phyloP scores from a whole-genome alignment of 2,888 invertebrate species.

The Vesta saturnalis region DNA sequence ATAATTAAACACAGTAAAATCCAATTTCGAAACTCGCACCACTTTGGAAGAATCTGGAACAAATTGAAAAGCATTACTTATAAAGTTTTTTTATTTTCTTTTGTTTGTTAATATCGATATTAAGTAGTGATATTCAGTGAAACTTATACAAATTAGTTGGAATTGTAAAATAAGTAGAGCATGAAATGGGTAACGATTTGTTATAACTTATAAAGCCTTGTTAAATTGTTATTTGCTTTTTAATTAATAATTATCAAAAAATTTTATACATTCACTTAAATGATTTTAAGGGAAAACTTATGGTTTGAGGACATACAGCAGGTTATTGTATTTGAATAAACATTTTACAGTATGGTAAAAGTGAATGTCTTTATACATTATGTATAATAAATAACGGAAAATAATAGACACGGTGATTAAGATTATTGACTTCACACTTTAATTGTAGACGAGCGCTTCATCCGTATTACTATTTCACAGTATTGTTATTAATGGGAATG shows the following conservation, averaged over 20 bases:
- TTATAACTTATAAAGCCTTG: no score
- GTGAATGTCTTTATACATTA: neutral
- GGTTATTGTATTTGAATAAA: neutral
- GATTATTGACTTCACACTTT: neutral
- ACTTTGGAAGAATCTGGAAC: slow-evolving; percentile 51
- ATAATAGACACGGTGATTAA: neutral
- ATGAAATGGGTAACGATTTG: no score
- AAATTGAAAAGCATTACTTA: slow-evolving; percentile 27
- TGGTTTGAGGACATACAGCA: neutral
- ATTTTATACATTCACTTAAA: neutral
- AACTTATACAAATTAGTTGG: neutral
- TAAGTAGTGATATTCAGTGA: neutral
- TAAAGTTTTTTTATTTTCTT: neutral
- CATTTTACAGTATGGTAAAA: neutral
- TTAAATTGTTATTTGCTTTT: no score
- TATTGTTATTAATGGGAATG: neutral
- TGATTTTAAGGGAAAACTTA: neutral
- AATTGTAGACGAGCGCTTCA: neutral
- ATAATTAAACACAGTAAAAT: slow-evolving; percentile 53
- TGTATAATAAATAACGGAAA: neutral
- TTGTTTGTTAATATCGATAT: no score
- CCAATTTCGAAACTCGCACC: slow-evolving; percentile 47
- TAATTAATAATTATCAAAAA: neutral
- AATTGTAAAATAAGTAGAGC: neutral
- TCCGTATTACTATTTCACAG: neutral